phyloP scores from a whole-genome alignment of 2,888 invertebrate species.

The Lasiommata megera region DNA sequence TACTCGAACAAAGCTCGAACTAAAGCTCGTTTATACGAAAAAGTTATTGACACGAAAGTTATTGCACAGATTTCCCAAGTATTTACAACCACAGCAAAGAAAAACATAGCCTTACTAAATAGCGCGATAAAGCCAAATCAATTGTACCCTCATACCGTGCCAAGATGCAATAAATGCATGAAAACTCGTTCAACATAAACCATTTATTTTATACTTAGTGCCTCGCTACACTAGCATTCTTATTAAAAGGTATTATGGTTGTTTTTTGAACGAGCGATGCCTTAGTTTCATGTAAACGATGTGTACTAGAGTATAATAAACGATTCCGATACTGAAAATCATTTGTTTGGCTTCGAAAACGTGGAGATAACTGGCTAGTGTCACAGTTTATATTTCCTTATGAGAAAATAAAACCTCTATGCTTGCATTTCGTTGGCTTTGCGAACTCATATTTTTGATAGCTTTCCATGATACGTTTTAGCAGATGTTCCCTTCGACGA shows the following conservation, averaged over 20 bases:
- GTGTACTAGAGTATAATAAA: constrained; percentile 60
- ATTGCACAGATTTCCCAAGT: neutral
- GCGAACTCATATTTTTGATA: constrained; percentile 13
- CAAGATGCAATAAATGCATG: constrained; percentile 70
- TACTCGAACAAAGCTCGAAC: too few species aligned
- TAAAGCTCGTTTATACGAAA: too few species aligned
- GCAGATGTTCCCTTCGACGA: neutral
- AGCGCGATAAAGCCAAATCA: constrained; percentile 63
- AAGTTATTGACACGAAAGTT: neutral
- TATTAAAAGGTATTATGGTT: constrained; percentile 20
- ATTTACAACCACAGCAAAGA: constrained; percentile 2
- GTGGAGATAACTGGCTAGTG: constrained; percentile 38
- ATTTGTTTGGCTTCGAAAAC: constrained; percentile 62
- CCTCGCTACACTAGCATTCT: constrained; percentile 9
- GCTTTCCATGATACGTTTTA: neutral
- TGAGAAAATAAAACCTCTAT: constrained; percentile 42
- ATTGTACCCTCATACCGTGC: constrained; percentile 67
- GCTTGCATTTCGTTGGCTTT: constrained; percentile 19
- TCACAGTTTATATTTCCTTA: constrained; percentile 29
- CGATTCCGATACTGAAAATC: constrained; percentile 62
- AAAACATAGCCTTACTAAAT: constrained; percentile 34
- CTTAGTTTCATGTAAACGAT: constrained; percentile 34
- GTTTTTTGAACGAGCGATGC: neutral
- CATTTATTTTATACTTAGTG: constrained; percentile 52
- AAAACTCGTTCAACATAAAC: constrained; percentile 60